Evolutionary conservation across 2,797 vertebrate species (phyloP).

Genomic region (Xiphorhynchus erythropygius): DNA sequence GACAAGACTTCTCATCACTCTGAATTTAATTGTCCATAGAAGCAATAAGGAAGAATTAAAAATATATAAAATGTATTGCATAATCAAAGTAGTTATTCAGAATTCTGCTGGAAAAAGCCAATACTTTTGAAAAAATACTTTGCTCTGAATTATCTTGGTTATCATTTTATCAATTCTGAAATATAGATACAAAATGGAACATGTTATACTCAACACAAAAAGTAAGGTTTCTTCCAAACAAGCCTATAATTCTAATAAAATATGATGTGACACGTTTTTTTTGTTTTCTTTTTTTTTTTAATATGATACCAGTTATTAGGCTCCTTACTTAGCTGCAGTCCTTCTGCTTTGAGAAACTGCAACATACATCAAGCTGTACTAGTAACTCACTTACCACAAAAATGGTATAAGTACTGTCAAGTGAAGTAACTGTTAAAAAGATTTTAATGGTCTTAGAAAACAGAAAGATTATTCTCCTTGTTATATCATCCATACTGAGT

Average conservation of each 20-base stretch:
- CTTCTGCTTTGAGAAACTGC: background rate
- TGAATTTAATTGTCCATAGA: background rate
- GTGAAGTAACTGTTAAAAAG: background rate
- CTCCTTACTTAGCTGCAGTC: background rate
- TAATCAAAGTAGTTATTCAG: background rate
- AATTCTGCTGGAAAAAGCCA: background rate
- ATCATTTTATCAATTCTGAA: background rate
- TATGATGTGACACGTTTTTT: background rate
- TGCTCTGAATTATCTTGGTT: background rate
- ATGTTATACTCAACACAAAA: background rate
- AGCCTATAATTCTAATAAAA: background rate
- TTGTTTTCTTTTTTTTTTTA: background rate
- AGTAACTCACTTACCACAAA: background rate
- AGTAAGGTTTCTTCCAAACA: background rate
- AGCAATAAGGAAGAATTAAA: background rate
- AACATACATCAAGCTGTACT: background rate
- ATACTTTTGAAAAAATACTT: background rate
- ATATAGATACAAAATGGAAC: background rate
- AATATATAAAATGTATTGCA: background rate
- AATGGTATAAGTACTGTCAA: background rate
- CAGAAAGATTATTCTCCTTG: background rate
- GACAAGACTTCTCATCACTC: background rate
- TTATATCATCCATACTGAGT: background rate
- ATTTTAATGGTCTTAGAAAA: background rate
- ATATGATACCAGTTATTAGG: background rate